phyloP scores from a whole-genome alignment of 1,140 invertebrate species.

The Cotesia typhae region DNA sequence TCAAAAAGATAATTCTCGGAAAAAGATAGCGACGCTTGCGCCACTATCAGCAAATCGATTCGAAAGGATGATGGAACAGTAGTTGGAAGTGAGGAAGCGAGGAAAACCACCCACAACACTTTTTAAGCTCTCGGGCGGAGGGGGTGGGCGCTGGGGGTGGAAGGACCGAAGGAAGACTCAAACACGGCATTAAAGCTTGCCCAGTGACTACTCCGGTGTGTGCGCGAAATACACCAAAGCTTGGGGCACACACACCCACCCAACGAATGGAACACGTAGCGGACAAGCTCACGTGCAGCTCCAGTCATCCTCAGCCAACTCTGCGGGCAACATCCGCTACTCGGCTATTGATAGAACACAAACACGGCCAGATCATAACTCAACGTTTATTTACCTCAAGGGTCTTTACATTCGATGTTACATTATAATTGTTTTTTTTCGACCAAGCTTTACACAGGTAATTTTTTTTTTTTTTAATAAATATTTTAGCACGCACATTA shows the following conservation, averaged over 20 bases:
- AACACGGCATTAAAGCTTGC: conserved; percentile 6
- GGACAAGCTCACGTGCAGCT: conserved; percentile 26
- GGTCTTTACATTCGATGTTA: conserved; percentile 6
- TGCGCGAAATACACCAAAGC: too few relatives aligned
- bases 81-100: neutral
- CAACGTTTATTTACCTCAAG: neutral
- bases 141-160: too few relatives aligned
- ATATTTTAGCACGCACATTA: neutral
- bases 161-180: too few relatives aligned
- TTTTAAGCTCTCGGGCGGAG: neutral
- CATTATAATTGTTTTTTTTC: neutral
- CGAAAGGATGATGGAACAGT: conserved; percentile 35
- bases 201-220: conserved; percentile 2
- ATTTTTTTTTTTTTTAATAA: neutral
- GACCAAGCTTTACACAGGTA: neutral
- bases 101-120: neutral
- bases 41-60: conserved; percentile 49
- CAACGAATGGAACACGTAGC: conserved; percentile 11
- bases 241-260: neutral
- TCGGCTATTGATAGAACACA: neutral
- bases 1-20: neutral
- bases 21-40: conserved; percentile 41
- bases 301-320: conserved; percentile 19
- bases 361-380: neutral
- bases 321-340: conserved; percentile 18